phyloP scores from a whole-genome alignment of 2,797 vertebrate species.

The Helarctos malayanus region DNA sequence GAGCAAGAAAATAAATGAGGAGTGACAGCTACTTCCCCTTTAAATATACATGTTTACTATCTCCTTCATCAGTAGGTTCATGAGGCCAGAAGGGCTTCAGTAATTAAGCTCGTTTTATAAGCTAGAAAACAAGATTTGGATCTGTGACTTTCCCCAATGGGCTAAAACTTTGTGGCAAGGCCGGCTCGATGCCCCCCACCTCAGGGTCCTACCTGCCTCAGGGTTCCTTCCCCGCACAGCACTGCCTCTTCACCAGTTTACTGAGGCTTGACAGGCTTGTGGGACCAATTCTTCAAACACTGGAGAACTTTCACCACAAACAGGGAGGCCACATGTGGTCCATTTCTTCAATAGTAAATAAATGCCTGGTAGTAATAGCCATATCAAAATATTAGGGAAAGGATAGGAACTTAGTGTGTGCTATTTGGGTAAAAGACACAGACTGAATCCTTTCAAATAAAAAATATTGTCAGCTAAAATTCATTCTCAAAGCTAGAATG shows the following conservation, averaged over 20 bases:
- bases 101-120: conserved; percentile 12
- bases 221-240: not conserved
- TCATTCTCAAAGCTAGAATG: conserved; percentile 3
- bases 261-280: too few species aligned
- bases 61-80: not conserved
- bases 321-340: not conserved
- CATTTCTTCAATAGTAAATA: not conserved
- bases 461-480: not conserved
- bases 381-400: conserved; percentile 11
- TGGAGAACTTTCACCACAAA: not conserved
- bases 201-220: not conserved
- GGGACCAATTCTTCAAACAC: not conserved
- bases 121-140: not conserved
- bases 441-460: conserved; percentile 8
- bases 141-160: not conserved
- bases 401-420: not conserved
- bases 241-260: not conserved
- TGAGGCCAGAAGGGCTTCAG: not conserved
- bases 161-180: not conserved
- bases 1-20: conserved; percentile 32
- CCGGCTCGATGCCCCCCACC: not conserved
- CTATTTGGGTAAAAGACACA: not conserved
- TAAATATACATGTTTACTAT: conserved; percentile 14
- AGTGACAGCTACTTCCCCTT: conserved; percentile 49
- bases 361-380: not conserved